A percentile compares a stretch with the other conserved stretches of the same genome.
Conservation (phyloP, 2,797 vertebrate species). For the Sebastes taczanowskii region DNA sequence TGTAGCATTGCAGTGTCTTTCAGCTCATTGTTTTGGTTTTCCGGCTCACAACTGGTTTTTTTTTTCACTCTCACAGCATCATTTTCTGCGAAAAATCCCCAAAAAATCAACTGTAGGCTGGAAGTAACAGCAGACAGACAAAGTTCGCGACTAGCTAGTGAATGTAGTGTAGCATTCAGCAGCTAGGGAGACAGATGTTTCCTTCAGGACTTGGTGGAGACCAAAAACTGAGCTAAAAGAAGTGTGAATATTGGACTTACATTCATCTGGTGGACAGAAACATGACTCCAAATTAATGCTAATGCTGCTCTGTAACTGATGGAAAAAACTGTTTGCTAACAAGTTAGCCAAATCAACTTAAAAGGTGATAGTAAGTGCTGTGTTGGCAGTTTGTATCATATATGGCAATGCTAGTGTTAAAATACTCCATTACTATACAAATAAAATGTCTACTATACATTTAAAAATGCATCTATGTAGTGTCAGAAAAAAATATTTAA, state of each 20-base stretch:
- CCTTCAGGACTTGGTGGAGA: neutral
- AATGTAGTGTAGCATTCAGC: neutral
- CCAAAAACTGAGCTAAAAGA: neutral
- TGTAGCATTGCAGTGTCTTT: neutral
- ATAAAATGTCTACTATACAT: neutral
- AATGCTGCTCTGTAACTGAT: neutral
- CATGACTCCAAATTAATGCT: no score
- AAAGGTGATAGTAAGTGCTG: neutral
- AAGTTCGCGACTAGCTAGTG: neutral
- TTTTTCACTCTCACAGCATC: neutral
- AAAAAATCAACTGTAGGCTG: neutral
- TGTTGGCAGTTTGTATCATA: neutral
- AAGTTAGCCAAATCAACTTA: neutral
- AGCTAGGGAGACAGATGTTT: neutral
- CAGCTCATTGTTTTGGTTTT: neutral
- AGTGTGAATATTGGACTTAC: neutral
- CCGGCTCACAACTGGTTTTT: no score
- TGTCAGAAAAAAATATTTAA: neutral
- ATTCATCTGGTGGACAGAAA: neutral
- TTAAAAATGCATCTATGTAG: neutral
- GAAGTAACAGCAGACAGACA: neutral
- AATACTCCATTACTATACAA: neutral
- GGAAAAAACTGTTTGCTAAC: neutral
- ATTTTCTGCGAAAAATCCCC: neutral
- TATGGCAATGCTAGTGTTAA: neutral